Base-by-base conservation (phyloP, 2,113 vertebrate genomes). In the Chlamydotis undulata region DNA sequence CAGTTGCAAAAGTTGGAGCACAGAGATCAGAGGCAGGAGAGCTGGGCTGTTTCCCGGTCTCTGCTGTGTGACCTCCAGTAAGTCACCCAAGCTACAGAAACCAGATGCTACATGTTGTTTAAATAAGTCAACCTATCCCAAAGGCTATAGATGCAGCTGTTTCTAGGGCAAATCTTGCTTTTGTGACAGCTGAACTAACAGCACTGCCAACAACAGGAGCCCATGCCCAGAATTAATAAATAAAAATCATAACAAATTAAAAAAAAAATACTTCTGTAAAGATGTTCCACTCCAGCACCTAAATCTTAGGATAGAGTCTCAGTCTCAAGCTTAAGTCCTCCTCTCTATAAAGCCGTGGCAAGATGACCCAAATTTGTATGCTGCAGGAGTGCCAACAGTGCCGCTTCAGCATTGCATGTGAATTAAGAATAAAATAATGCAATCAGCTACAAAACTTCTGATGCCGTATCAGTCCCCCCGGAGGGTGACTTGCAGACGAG, bases 21-120 rank as follows among this genome's bases (percentile, higher is more conserved):
- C 28, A 60, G 78, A 82, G 75, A 90, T 76, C 78, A 90, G 82
- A 95, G 39, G 53, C 74, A 87, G 82, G 61, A 91, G 74, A 85
- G 31, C 82, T 96, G 90, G 84, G 87, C 18, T 76, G 43, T 64
- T 91, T 96, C 75, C 90, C 90, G 85, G 74, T 49, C 65, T 95
- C 75, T 86, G 94, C 90, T 92, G 71, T 67, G 76, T 92, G 86
- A 95, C 59, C 71, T 94, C 63, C 31, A 2, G 71, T 90, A 80
- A 85, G 75, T 70, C 41, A 3, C 90, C 67, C 63, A 77, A 95
- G 67, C 75, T 92, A 86, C 90, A 73, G 59, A 90, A 79, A 91
- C 61, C 90, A 93, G 70, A 90, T 83, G 88, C 88, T 88, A 61
- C 28, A 8, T 33, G 19, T 87, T 76, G 70, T 94, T 90, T 93